Base-by-base conservation (phyloP, 2,888 invertebrate species). In the Neuroscelio doddi region DNA sequence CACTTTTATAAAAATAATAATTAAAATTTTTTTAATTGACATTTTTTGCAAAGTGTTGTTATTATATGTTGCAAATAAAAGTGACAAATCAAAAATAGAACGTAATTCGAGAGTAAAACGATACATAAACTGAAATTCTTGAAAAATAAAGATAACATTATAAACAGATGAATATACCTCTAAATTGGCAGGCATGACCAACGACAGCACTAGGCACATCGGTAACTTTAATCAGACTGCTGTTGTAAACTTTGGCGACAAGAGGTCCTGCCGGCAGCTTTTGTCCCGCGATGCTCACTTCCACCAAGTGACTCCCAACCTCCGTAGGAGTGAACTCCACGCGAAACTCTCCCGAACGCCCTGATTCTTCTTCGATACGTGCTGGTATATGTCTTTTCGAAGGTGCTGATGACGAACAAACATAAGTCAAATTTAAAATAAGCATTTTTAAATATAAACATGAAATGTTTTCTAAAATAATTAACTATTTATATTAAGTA, bases 141-240 rank as follows among this genome's bases (percentile, higher is more conserved):
- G n/a, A n/a, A n/a, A n/a, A n/a, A n/a, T n/a, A n/a, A n/a, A n/a
- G n/a, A n/a, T n/a, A 38, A 30, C n/a, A n/a, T n/a, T n/a, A n/a
- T n/a, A n/a, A n/a, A n/a, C n/a, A n/a, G 15, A 32, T 2, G 12
- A 39, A 47, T 47, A 8, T 86, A 96, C 96, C 96, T 90, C 93
- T 91, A 85, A 99, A 98, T 86, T 97, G 96, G 81, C 97, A 96
- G 67, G 96, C 95, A 85, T 97, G 95, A 51, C 97, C 97, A 30
- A 98, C 96, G 65, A 95, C 92, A 62, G 96, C 97, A 78, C 93
- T 95, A 75, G 95, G 93, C 26, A 98, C 93, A 83, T 97, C 96
- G 51, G 96, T 94, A 71, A 98, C 95, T 87, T 94, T 92, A 80
- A 98, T 97, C 70, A 96, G 89, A 71, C 94, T 93, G 68, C 97